A percentile compares a stretch with the other conserved stretches of the same genome.
These are phyloP conservation scores for Gallinago jamesoni DNA, from an alignment of 2,113 vertebrate species.

Conservation along the genomic window DNA sequence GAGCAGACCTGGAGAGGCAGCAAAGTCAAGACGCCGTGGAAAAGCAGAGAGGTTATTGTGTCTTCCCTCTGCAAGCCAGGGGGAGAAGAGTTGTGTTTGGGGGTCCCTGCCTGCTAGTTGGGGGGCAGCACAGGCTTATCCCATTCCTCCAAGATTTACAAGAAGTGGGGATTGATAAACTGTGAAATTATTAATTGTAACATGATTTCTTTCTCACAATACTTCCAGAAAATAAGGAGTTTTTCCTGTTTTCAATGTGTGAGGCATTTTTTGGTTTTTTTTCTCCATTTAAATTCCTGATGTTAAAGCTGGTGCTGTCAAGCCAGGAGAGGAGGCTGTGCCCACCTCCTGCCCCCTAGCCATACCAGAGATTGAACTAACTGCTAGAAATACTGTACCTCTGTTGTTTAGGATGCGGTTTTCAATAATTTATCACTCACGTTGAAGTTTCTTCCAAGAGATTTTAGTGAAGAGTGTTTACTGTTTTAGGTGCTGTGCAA, in stretches of 20 bases:
- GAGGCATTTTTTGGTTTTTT: not conserved
- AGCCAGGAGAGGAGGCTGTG: not conserved
- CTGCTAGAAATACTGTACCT: not conserved
- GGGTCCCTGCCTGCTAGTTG: not conserved
- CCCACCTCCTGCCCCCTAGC: not conserved
- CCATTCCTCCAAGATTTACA: not conserved
- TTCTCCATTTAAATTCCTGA: not conserved
- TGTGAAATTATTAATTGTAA: not conserved
- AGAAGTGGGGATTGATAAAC: not conserved
- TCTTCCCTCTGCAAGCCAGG: not conserved
- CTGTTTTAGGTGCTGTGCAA: not conserved
- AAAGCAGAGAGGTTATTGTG: not conserved
- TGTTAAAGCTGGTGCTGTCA: not conserved
- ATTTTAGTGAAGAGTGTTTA: not conserved
- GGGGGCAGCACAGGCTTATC: not conserved
- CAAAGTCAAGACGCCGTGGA: accelerated
- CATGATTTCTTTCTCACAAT: not conserved
- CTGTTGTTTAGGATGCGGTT: not conserved
- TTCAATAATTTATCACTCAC: not conserved
- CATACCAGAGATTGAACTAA: not conserved
- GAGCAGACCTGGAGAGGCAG: not conserved
- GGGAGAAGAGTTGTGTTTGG: not conserved
- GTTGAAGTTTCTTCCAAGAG: not conserved
- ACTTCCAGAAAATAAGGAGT: not conserved
- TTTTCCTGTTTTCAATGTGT: not conserved